Base-by-base conservation (phyloP, 2,888 invertebrate species). In the Drosophila macrospina region DNA sequence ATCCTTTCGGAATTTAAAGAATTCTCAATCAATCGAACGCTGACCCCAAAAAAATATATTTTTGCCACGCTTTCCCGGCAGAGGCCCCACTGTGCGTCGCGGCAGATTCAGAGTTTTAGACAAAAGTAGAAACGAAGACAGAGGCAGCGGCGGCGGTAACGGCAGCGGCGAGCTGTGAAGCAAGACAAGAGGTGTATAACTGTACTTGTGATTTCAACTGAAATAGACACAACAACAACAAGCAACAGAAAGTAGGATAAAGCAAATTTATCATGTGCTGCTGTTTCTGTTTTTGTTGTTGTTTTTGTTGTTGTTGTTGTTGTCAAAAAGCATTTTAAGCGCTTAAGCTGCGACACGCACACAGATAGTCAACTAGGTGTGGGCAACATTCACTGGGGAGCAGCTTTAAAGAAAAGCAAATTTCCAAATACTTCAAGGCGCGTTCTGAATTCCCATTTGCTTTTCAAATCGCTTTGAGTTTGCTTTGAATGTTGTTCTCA, bases 271-370 rank as follows among this genome's bases (percentile, higher is more conserved):
- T 83, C 78, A 80, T 83, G 82, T 62, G 55, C 48, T 28, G 34
- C 24, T 56, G 36, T 45, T 55, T 16, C 34, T 48, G 52, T 44
- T 60, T 44, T 16, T 59, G 60, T 69, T 70, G 73, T 68, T 70
- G 24, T 47, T 61, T 47, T 30, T 66, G 7, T 50, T 57, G 32
- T 52, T 74, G 45, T 47, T 65, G 45, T 24, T 69, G 74, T 72
- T 80, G 85, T 81, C 74, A 86, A 73, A 88, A 84, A 88, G 73
- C 88, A 86, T 84, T 88, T 85, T 85, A 85, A 88, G 89, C 85
- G 69, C 82, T 73, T 85, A 88, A 85, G 85, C 85, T 84, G 72
- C 65, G 82, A 88, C 78, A 86, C 84, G 88, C 80, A 84, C 78
- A 68, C 45, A 63, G 45, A 34, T 28, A 32, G 24, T 30, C 45